These are phyloP conservation scores for Poecilia velifera DNA, from an alignment of 2,797 vertebrate species.

Conservation along the genomic window DNA sequence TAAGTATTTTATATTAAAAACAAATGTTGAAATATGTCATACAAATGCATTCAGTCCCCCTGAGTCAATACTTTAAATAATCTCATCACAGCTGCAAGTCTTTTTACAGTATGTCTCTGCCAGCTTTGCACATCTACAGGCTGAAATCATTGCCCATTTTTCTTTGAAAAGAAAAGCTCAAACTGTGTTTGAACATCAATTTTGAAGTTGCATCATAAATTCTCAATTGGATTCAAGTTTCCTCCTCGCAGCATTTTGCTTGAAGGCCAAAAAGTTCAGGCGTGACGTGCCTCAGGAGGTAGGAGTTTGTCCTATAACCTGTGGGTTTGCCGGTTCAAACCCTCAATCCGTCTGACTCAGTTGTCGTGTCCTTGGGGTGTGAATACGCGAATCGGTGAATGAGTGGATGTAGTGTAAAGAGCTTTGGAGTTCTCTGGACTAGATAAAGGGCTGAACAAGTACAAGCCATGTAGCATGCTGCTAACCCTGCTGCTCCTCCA, in stretches of 20 bases:
- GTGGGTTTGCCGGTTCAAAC: no score
- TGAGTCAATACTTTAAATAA: no score
- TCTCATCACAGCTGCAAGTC: neutral
- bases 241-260: neutral
- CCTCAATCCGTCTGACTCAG: no score
- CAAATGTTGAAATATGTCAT: neutral
- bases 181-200: neutral
- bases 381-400: neutral
- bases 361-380: neutral
- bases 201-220: neutral
- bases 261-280: neutral
- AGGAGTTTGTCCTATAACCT: no score
- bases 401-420: neutral
- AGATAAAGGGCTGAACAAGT: neutral
- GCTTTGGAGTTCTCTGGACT: neutral
- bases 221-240: neutral
- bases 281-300: no score
- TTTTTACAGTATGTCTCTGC: neutral
- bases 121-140: neutral
- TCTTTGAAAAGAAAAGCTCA: neutral
- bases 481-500: neutral
- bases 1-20: neutral
- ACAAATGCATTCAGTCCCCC: neutral
- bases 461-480: neutral
- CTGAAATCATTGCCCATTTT: neutral